Evolutionary conservation across 2,888 invertebrate genomes (phyloP), one percentile per base, ranked within the genome.

Genomic region (Onchidella celtica): DNA sequence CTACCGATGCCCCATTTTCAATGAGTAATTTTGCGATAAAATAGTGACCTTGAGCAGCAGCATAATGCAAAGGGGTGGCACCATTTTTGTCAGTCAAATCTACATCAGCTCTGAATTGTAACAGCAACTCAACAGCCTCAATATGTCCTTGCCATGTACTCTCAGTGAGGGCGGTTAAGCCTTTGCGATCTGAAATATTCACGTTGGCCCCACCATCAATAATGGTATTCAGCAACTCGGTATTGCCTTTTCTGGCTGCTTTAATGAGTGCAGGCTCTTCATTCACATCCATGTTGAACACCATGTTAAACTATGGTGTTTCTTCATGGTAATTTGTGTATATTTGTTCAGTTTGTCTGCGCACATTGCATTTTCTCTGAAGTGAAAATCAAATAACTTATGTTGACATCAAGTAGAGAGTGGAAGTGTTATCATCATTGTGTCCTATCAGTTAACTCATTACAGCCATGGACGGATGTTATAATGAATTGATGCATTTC

Each of bases 161-260:
- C 14, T 59, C 2, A 40, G 32, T 4, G 29, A 78, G 70, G 14
- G 77, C 55, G 2, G 66, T 57, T 27, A 14, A 55, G n/a, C 27
- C 34, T 14, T 57, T 57, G 29, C 68, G 57, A 32, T 36, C 55
- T 36, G 40, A 32, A 21, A 57, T 17, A 68, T 77, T 77, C 21
- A 77, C 77, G 57, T 77, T 27, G 11, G 77, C 77, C 47, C 77
- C 77, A 57, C 36, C 57, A 21, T 77, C 77, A 63, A 77, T 66
- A 29, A 77, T 21, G 34, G 38, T 57, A 4, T 55, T 68, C 47
- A 68, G 34, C 21, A 77, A 68, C 36, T 68, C 68, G 14, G 38
- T 17, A 55, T 77, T 32, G 0, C 77, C 77, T 17, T 27, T 36
- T 3, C 29, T 29, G 1, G 77, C 77, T 34, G 77, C 77, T 36